Evolutionary conservation across 2,113 vertebrate species (phyloP).

Genomic region (Scalopus aquaticus): DNA sequence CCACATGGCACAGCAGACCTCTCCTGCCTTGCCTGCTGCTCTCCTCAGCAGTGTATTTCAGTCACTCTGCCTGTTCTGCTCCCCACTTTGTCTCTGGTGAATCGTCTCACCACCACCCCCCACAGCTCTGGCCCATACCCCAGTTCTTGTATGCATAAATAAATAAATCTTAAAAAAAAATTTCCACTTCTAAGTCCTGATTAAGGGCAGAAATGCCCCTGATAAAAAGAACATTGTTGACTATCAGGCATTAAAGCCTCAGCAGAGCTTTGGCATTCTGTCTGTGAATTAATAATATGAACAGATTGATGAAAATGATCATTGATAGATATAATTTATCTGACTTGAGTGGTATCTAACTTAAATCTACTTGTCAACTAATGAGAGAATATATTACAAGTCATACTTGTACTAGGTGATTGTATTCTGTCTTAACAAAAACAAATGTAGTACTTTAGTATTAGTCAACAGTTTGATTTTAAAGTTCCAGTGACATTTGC

Average conservation of each 20-base stretch:
- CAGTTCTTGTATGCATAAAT: too few species aligned
- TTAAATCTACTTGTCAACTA: background rate
- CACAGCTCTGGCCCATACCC: too few species aligned
- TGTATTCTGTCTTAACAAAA: constrained; percentile 13
- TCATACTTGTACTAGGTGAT: background rate
- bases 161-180: too few species aligned
- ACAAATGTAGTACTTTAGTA: background rate
- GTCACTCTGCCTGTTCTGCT: too few species aligned
- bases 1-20: too few species aligned
- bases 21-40: too few species aligned
- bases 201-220: background rate
- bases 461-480: background rate
- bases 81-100: too few species aligned
- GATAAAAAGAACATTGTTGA: background rate
- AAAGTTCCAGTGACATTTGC: background rate
- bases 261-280: background rate
- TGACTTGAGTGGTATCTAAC: background rate
- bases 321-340: background rate
- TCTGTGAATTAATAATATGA: background rate
- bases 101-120: too few species aligned
- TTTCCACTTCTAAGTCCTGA: background rate
- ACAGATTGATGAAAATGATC: background rate
- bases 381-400: background rate
- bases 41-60: too few species aligned
- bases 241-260: background rate